Conservation (phyloP, 2,797 vertebrate genomes). For the Gymnopithys bicolor region DNA sequence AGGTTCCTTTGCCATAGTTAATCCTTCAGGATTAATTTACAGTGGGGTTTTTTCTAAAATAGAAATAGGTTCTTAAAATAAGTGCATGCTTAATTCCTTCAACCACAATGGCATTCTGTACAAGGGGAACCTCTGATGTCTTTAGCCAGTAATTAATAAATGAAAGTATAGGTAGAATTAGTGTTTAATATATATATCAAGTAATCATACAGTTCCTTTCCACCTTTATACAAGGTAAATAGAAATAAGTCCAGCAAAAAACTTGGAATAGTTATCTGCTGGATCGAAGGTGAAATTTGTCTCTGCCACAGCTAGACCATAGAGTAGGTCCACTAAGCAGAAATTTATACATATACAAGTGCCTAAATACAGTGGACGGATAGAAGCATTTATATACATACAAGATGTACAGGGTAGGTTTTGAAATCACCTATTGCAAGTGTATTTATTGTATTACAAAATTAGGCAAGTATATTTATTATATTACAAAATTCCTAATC, state of each 20-base stretch:
- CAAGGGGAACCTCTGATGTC: background rate
- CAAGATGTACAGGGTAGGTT: background rate
- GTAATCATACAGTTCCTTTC: constrained; percentile 48
- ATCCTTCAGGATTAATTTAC: background rate
- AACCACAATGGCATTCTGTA: background rate
- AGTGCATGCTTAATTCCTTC: constrained; percentile 17
- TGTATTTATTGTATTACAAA: background rate
- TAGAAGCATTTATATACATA: background rate
- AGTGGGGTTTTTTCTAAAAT: background rate
- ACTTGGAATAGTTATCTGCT: background rate
- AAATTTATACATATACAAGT: background rate
- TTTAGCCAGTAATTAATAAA: constrained; percentile 45
- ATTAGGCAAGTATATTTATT: background rate
- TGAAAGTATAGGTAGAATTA: constrained; percentile 61
- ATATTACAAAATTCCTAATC: background rate
- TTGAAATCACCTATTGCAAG: background rate
- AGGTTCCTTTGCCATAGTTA: background rate
- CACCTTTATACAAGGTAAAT: constrained; percentile 17
- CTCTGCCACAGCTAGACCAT: background rate
- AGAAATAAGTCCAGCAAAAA: constrained; percentile 49
- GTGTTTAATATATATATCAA: constrained; percentile 37
- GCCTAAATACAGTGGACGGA: background rate
- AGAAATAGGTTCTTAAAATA: constrained; percentile 9
- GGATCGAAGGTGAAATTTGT: background rate
- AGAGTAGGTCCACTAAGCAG: background rate